Percentiles rank a stretch among this genome's conserved stretches.
phyloP scores from a whole-genome alignment of 2,888 invertebrate species.

The Aplocera efformata region DNA sequence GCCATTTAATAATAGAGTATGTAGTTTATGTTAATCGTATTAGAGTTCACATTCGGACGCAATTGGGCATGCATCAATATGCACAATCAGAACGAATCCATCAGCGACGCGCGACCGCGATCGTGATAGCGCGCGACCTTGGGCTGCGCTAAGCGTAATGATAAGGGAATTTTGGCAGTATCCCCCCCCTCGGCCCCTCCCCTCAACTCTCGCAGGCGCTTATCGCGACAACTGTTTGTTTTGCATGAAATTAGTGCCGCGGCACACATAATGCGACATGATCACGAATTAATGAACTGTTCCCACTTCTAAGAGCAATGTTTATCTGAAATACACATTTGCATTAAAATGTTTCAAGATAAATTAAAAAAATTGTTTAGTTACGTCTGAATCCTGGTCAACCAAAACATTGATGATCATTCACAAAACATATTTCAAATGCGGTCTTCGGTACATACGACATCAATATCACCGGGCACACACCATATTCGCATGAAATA shows the following conservation, averaged over 20 bases:
- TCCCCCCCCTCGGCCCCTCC: constrained; percentile 25
- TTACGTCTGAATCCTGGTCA: constrained; percentile 18
- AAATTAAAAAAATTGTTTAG: background rate
- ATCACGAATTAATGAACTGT: constrained; percentile 56
- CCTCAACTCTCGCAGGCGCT: constrained; percentile 46
- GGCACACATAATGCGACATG: constrained; percentile 53
- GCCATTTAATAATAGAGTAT: too few species aligned
- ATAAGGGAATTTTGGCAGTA: constrained; percentile 72
- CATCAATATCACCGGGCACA: constrained; percentile 18
- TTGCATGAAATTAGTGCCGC: constrained; percentile 67
- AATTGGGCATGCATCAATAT: constrained; percentile 49
- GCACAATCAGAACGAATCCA: constrained; percentile 65
- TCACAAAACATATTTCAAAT: constrained; percentile 14
- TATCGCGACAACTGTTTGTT: constrained; percentile 65
- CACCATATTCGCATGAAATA: constrained; percentile 27
- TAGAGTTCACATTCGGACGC: constrained; percentile 6
- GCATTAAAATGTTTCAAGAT: background rate
- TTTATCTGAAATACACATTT: too few species aligned
- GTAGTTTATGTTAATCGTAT: too few species aligned
- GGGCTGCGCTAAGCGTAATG: constrained; percentile 59
- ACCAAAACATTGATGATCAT: constrained; percentile 10
- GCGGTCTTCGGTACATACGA: constrained; percentile 13
- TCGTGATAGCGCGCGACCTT: constrained; percentile 71
- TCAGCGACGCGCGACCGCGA: constrained; percentile 50
- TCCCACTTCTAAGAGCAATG: constrained; percentile 26